These are phyloP conservation scores for Chironomus tentans DNA, from an alignment of 2,888 invertebrate species.

Conservation along the genomic window DNA sequence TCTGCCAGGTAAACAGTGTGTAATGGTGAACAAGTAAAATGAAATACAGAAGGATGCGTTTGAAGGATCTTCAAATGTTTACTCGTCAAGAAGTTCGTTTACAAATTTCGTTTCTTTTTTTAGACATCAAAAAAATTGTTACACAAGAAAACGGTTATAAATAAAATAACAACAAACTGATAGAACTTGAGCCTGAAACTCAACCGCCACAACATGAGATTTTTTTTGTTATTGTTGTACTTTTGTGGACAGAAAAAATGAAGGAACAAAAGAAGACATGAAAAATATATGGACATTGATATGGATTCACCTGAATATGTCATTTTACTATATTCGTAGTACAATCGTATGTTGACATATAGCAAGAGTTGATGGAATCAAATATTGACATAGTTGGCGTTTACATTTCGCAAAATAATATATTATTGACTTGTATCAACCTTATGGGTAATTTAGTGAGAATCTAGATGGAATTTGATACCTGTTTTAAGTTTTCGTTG, in stretches of 20 bases:
- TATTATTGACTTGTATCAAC: no score
- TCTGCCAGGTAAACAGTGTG: not conserved
- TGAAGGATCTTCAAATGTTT: not conserved
- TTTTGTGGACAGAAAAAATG: not conserved
- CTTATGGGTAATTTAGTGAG: no score
- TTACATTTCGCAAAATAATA: no score
- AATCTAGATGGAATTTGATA: no score
- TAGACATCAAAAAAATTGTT: not conserved
- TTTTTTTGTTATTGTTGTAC: not conserved
- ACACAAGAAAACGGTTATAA: not conserved
- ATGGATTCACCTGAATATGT: conserved; percentile 6
- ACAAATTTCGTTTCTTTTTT: not conserved
- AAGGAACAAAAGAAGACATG: not conserved
- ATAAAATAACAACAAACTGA: not conserved
- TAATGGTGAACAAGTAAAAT: not conserved
- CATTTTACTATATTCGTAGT: not conserved
- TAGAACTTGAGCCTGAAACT: not conserved
- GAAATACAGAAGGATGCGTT: not conserved
- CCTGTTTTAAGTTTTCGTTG: no score
- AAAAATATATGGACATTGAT: conserved; percentile 1
- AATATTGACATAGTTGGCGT: not conserved
- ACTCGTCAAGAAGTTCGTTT: not conserved
- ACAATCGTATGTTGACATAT: not conserved
- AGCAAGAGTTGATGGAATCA: not conserved
- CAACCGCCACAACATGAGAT: not conserved